Base-by-base conservation (phyloP, 2,888 invertebrate genomes). In the Drosophila subsilvestris region DNA sequence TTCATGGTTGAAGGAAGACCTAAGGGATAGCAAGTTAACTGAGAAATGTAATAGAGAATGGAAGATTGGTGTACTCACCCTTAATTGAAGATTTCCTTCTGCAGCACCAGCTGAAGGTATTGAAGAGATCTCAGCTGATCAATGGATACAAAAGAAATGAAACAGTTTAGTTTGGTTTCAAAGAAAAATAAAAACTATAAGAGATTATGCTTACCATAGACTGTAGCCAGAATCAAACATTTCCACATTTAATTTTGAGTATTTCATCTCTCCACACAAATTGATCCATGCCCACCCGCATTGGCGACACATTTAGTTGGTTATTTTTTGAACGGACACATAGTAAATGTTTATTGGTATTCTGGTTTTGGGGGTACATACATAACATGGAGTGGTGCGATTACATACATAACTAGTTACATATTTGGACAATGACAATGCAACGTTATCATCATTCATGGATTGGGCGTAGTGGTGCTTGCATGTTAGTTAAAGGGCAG, bases 271-370 rank as follows among this genome's bases (percentile, higher is more conserved):
- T 37, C 6, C 25, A 25, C 6, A 25, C 25, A 32, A 5, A 32
- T 32, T 5, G 12, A 32, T 12, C 12, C 5, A 14, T 32, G 6
- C 14, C 37, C 37, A 37, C 37, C 37, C 37, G 37, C 37, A n/a
- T 37, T n/a, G 7, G 7, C 7, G 14, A 37, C 14, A 37, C n/a
- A 37, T 37, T 37, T 37, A 37, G 37, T 37, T 37, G n/a, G 37
- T 37, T 49, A 32, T 17, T 63, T 45, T 57, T 73, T 53, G 56
- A 71, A 75, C 56, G 78, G 70, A 73, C 60, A 72, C 59, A 45
- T 56, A 63, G 67, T 47, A 63, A 56, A 62, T 63, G 70, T 76
- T 84, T 84, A 84, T 84, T 84, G 78, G 65, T 58, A 48, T 63
- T 65, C 51, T 74, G 53, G 22, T 0, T 22, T 22, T n/a, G n/a